A percentile compares a stretch with the other conserved stretches of the same genome.
Conservation (phyloP, 2,797 vertebrate species). For the Sebastes cheni region DNA sequence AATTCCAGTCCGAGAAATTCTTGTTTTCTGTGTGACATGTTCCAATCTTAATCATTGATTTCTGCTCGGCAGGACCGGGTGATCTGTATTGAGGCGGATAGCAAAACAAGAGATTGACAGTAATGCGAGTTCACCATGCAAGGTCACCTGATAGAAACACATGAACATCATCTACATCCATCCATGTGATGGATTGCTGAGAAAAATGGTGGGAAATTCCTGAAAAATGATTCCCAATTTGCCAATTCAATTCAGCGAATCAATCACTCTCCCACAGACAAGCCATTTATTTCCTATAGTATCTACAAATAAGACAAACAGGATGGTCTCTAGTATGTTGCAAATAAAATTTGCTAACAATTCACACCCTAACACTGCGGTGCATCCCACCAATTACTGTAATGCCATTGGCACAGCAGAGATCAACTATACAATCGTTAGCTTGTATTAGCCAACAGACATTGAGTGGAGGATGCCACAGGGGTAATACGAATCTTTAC, state of each 20-base stretch:
- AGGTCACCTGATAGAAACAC: conserved; percentile 11
- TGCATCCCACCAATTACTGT: conserved; percentile 56
- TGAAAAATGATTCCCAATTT: conserved; percentile 26
- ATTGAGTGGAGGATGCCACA: conserved; percentile 50
- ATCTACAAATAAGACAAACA: conserved; percentile 24
- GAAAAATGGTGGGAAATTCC: neutral
- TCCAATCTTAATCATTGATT: conserved; percentile 3
- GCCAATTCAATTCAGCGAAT: conserved; percentile 26
- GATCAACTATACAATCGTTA: conserved; percentile 57
- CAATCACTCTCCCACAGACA: conserved; percentile 26
- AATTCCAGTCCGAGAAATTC: neutral
- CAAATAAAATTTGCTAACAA: conserved; percentile 38
- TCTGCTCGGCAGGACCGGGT: neutral
- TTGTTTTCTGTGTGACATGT: neutral
- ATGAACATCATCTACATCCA: conserved; percentile 8
- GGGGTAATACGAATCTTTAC: conserved; percentile 51
- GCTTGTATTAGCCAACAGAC: conserved; percentile 59
- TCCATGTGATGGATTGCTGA: neutral
- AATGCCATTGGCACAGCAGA: conserved; percentile 42
- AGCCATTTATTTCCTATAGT: neutral
- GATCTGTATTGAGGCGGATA: conserved; percentile 1
- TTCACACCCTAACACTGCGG: conserved; percentile 25
- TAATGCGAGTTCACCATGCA: conserved; percentile 14
- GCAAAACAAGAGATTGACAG: conserved; percentile 17
- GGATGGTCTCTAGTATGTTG: neutral